Conservation (phyloP, 2,797 vertebrate species). For the Avahi laniger region DNA sequence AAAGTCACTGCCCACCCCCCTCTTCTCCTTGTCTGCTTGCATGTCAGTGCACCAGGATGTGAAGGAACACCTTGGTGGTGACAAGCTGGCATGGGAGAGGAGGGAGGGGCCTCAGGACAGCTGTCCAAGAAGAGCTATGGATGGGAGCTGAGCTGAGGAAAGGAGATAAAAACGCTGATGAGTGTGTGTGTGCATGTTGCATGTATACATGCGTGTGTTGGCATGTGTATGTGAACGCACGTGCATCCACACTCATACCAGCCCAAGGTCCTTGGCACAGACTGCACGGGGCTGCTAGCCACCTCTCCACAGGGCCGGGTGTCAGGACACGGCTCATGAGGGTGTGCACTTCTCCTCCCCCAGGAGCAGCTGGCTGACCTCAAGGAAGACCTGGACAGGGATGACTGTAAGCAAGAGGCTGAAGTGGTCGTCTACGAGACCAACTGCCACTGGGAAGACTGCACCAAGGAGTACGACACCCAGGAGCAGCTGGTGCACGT, state of each 20-base stretch:
- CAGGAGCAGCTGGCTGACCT: constrained; percentile 94
- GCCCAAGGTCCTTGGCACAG: not conserved
- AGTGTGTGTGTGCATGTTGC: fast-evolving
- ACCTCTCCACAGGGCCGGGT: not conserved
- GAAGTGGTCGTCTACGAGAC: constrained; percentile 98
- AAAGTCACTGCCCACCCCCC: not conserved
- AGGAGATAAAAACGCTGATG: not conserved
- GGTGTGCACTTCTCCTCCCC: not conserved
- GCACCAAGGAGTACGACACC: constrained; percentile 95
- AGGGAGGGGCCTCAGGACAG: not conserved
- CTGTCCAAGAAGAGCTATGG: not conserved
- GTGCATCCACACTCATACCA: not conserved
- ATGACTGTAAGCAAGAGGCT: constrained; percentile 97
- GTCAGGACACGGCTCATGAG: not conserved
- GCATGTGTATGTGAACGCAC: fast-evolving
- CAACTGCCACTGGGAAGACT: constrained; percentile 98
- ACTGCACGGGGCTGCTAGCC: not conserved
- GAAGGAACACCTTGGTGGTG: not conserved
- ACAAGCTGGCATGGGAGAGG: not conserved
- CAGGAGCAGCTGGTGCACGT: constrained; percentile 99
- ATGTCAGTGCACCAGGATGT: not conserved
- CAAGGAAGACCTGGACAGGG: constrained; percentile 97
- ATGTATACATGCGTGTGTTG: fast-evolving
- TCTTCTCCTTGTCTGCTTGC: not conserved
- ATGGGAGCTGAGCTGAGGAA: not conserved